These are phyloP conservation scores for Sarcoramphus papa DNA, from an alignment of 2,797 vertebrate genomes.

Conservation along the genomic window DNA sequence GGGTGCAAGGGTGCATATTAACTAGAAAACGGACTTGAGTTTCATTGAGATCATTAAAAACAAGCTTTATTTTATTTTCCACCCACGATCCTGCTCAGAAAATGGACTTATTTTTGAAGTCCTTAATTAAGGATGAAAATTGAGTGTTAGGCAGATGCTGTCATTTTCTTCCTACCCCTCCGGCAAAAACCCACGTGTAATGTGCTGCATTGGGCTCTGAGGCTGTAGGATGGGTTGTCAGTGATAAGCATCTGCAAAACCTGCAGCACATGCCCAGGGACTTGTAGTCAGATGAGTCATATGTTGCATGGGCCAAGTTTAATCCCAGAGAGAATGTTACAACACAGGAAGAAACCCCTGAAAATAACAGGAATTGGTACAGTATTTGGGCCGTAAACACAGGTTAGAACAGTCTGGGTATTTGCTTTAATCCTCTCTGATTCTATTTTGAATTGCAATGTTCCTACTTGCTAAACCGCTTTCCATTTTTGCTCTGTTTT, in stretches of 20 bases:
- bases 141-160: neutral
- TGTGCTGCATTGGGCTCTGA: neutral
- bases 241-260: neutral
- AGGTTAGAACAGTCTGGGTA: constrained; percentile 38
- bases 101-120: neutral
- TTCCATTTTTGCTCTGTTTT: constrained; percentile 43
- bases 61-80: neutral
- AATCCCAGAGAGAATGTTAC: constrained; percentile 12
- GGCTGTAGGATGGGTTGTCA: neutral
- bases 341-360: constrained; percentile 12
- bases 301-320: neutral
- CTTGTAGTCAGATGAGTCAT: constrained; percentile 13
- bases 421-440: constrained; percentile 53
- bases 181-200: neutral
- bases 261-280: neutral
- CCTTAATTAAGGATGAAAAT: neutral
- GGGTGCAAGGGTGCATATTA: neutral
- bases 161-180: neutral
- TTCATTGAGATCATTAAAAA: neutral
- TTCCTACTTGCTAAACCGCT: constrained; percentile 59
- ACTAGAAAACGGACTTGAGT: neutral
- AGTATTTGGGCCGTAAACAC: constrained; percentile 59
- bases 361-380: constrained; percentile 18
- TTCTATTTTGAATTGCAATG: constrained; percentile 69
- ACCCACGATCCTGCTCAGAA: neutral